These are phyloP conservation scores for Caenorhabditis doughertyi DNA, from an alignment of 2,888 invertebrate genomes.

Conservation along the genomic window DNA sequence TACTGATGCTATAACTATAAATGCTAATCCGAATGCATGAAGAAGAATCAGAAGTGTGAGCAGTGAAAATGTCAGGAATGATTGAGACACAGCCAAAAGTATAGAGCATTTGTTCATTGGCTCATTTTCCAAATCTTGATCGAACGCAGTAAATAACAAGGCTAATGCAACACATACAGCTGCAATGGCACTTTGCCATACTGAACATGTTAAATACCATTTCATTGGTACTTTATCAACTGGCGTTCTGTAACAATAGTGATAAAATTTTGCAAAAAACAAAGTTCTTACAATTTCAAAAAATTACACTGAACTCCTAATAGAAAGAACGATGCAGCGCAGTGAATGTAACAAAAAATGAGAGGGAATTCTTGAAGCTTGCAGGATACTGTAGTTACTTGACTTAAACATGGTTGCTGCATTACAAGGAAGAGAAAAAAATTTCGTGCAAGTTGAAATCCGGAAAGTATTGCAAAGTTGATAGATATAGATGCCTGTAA, in stretches of 20 bases:
- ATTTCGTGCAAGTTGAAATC: conserved; percentile 67
- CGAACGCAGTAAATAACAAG: conserved; percentile 72
- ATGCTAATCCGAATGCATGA: conserved; percentile 54
- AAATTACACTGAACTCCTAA: conserved; percentile 56
- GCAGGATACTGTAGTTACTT: conserved; percentile 67
- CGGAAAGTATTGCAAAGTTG: conserved; percentile 64
- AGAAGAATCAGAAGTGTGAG: conserved; percentile 68
- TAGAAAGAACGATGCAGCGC: conserved; percentile 53
- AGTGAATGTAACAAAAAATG: conserved; percentile 71
- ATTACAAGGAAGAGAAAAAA: conserved; percentile 64
- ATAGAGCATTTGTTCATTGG: conserved; percentile 70
- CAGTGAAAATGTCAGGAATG: conserved; percentile 62
- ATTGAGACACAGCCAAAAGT: conserved; percentile 65
- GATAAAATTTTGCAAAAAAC: not conserved
- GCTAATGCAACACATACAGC: conserved; percentile 63
- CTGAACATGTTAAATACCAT: conserved; percentile 66
- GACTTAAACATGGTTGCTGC: conserved; percentile 65
- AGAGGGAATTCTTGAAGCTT: conserved; percentile 72
- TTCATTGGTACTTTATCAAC: conserved; percentile 48
- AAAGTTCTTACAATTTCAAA: conserved; percentile 51
- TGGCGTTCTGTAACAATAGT: conserved; percentile 40
- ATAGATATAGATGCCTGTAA: conserved; percentile 61
- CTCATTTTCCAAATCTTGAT: conserved; percentile 56
- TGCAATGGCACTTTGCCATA: conserved; percentile 70
- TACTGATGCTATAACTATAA: conserved; percentile 40